phyloP scores from a whole-genome alignment of 2,888 invertebrate species.

The Nebria brevicollis region DNA sequence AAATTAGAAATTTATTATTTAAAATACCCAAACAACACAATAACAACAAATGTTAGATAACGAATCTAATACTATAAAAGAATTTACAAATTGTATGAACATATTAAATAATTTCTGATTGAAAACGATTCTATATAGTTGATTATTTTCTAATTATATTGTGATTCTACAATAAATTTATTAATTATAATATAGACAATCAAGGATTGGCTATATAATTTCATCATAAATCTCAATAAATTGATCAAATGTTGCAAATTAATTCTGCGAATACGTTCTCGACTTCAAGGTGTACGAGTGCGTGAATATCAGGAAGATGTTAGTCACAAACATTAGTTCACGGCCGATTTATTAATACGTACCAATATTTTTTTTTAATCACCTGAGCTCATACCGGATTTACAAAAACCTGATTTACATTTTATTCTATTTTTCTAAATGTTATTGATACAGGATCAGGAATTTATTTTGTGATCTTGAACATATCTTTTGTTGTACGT shows the following conservation, averaged over 20 bases:
- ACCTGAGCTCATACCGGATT: background rate
- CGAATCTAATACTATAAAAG: too few relatives aligned
- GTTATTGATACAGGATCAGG: background rate
- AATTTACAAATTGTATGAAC: too few relatives aligned
- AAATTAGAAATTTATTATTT: too few relatives aligned
- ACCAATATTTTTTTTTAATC: background rate
- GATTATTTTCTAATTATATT: too few relatives aligned
- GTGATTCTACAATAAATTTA: too few relatives aligned
- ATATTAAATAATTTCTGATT: too few relatives aligned
- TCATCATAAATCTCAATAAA: background rate
- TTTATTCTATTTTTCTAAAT: background rate
- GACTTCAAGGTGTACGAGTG: slow-evolving; percentile 12
- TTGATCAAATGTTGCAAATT: background rate
- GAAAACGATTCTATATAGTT: too few relatives aligned
- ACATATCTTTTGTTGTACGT: background rate
- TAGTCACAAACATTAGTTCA: slow-evolving; percentile 3
- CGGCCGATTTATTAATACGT: background rate
- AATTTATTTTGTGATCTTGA: background rate
- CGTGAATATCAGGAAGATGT: slow-evolving; percentile 10
- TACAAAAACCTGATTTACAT: background rate
- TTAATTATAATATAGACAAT: background rate
- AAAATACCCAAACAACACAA: too few relatives aligned
- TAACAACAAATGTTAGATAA: too few relatives aligned
- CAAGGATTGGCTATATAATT: too few relatives aligned
- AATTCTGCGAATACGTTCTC: slow-evolving; percentile 3